A percentile compares a stretch with the other conserved stretches of the same genome.
phyloP scores from a whole-genome alignment of 2,888 invertebrate species.

The Cynaeus angustus region DNA sequence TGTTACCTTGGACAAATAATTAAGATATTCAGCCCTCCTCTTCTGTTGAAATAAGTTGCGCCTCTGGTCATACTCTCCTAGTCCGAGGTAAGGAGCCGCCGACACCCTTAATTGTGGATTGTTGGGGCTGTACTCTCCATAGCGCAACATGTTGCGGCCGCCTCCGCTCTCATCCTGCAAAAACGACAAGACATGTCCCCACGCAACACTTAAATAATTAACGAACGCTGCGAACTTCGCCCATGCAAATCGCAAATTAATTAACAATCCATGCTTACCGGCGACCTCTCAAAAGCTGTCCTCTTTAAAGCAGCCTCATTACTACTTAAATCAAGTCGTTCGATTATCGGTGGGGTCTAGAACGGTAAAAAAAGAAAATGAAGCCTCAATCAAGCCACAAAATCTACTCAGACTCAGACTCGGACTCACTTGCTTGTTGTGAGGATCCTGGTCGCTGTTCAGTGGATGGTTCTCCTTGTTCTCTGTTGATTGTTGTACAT shows the following conservation, averaged over 20 bases:
- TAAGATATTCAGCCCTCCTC: slow-evolving; percentile 75
- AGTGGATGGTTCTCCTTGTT: slow-evolving; percentile 57
- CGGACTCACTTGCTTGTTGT: slow-evolving; percentile 54
- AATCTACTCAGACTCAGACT: not conserved
- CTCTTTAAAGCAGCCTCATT: slow-evolving; percentile 63
- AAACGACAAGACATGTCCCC: slow-evolving; percentile 5
- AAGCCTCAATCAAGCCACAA: slow-evolving; percentile 32
- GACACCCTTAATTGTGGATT: slow-evolving; percentile 73
- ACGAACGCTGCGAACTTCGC: not conserved
- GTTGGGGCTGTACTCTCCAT: slow-evolving; percentile 78
- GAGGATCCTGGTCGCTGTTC: slow-evolving; percentile 51
- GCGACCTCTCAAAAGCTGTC: slow-evolving; percentile 63
- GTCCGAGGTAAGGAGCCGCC: slow-evolving; percentile 74
- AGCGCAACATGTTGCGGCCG: slow-evolving; percentile 73
- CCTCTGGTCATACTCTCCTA: slow-evolving; percentile 77
- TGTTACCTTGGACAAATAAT: slow-evolving; percentile 75
- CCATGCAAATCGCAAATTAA: slow-evolving; percentile 18
- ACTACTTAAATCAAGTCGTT: slow-evolving; percentile 67
- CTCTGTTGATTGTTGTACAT: slow-evolving; percentile 58
- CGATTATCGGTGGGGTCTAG: slow-evolving; percentile 67
- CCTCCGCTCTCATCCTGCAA: slow-evolving; percentile 20
- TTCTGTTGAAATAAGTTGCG: slow-evolving; percentile 73
- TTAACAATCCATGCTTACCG: slow-evolving; percentile 67
- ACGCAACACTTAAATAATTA: not conserved
- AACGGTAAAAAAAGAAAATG: slow-evolving; percentile 53